Percentiles rank a stretch among this genome's conserved stretches.
phyloP scores from a whole-genome alignment of 2,113 vertebrate genomes.

The Hypomesus transpacificus region DNA sequence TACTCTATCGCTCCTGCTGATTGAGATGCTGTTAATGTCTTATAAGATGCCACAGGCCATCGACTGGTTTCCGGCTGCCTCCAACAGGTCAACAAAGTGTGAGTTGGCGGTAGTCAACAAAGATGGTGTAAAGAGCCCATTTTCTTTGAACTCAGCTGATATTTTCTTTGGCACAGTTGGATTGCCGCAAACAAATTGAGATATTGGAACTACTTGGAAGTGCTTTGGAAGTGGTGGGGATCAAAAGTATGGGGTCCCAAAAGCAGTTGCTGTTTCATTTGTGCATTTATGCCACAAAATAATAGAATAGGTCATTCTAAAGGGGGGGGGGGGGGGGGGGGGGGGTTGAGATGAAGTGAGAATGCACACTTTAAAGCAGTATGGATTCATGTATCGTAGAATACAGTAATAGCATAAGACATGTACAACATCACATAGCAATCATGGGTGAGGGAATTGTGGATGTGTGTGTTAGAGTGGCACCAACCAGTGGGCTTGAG shows the following conservation, averaged over 20 bases:
- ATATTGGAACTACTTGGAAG: too few species aligned
- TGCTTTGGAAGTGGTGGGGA: too few species aligned
- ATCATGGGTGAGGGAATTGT: slow-evolving; percentile 12
- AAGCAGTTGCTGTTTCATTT: too few species aligned
- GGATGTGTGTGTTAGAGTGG: slow-evolving; percentile 28
- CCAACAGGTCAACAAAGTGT: neutral
- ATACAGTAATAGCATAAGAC: neutral
- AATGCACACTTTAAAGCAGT: neutral
- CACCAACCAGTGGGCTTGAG: slow-evolving; percentile 34
- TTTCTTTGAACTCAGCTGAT: too few species aligned
- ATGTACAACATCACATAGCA: slow-evolving; percentile 9
- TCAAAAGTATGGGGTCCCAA: too few species aligned
- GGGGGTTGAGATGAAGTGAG: too few species aligned
- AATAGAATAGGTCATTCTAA: too few species aligned
- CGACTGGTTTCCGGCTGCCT: neutral
- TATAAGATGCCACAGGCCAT: slow-evolving; percentile 20
- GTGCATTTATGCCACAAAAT: too few species aligned
- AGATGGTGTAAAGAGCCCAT: too few species aligned
- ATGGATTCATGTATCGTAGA: neutral
- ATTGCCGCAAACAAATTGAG: too few species aligned
- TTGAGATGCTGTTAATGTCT: slow-evolving; percentile 29
- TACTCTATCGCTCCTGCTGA: slow-evolving; percentile 43
- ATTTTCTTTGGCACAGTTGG: too few species aligned
- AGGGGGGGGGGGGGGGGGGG: too few species aligned
- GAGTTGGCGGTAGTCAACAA: neutral